Evolutionary conservation across 2,797 vertebrate species (phyloP).

Genomic region (Cyprinella venusta): DNA sequence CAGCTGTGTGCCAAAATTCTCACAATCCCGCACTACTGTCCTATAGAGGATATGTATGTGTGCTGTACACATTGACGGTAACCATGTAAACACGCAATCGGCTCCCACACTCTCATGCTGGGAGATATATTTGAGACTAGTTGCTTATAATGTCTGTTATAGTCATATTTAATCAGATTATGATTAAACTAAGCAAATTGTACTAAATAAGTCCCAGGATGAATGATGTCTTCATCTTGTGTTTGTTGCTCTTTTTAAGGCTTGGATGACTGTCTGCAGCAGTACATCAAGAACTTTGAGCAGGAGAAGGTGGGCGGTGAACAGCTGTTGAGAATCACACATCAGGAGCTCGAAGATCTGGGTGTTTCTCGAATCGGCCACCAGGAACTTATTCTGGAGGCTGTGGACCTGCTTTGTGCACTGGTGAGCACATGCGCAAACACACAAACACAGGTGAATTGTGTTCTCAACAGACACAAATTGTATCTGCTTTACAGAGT

Average conservation of each 20-base stretch:
- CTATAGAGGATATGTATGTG: conserved; percentile 7
- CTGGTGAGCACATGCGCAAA: conserved; percentile 82
- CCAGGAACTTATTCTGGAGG: conserved; percentile 98
- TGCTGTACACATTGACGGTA: conserved; percentile 24
- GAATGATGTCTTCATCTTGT: background rate
- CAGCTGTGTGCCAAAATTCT: conserved; percentile 50
- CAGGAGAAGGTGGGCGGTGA: conserved; percentile 97
- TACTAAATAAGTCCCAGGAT: background rate
- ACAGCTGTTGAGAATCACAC: conserved; percentile 95
- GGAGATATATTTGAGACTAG: background rate
- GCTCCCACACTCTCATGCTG: conserved; percentile 17
- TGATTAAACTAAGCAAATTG: background rate
- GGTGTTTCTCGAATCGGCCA: conserved; percentile 97
- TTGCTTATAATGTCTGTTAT: background rate
- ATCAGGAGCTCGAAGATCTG: conserved; percentile 97
- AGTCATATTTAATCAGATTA: conserved; percentile 10
- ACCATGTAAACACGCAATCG: conserved; percentile 1
- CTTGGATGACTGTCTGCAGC: conserved; percentile 96
- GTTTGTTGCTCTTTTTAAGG: conserved; percentile 73
- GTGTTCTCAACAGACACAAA: background rate
- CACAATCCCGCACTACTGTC: conserved; percentile 16
- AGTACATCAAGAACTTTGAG: conserved; percentile 98
- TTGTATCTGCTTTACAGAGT: background rate
- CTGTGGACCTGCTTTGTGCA: conserved; percentile 96
- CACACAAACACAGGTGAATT: conserved; percentile 6